These are phyloP conservation scores for Varanus salvator DNA, from an alignment of 2,113 vertebrate species.

Conservation along the genomic window DNA sequence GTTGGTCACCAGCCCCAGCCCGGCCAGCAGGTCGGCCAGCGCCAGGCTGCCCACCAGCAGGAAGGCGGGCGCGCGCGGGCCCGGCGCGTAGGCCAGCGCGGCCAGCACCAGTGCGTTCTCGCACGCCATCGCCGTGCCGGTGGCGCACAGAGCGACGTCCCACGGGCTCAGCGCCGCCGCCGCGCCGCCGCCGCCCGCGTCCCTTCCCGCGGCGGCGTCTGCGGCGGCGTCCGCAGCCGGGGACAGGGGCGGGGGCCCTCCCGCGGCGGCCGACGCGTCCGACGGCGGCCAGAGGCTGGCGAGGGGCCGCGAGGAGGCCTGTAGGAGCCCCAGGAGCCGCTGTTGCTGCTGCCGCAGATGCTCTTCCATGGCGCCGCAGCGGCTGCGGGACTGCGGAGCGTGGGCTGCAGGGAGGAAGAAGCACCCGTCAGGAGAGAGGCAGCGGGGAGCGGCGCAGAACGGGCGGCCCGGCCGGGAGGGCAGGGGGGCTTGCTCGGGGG, in stretches of 20 bases:
- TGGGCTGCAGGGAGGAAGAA: conserved; percentile 70
- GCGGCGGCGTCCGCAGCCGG: background rate
- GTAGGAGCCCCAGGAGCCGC: conserved; percentile 36
- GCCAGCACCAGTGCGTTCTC: conserved; percentile 92
- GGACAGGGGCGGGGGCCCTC: conserved; percentile 57
- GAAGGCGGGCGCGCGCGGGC: conserved; percentile 87
- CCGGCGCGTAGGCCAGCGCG: conserved; percentile 88
- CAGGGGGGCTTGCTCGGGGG: too few relatives aligned
- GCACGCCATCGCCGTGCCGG: conserved; percentile 88
- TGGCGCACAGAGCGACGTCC: conserved; percentile 90
- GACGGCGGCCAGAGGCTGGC: conserved; percentile 47
- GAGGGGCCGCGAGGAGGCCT: conserved; percentile 3
- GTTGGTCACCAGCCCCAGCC: conserved; percentile 88
- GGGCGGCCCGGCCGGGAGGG: too few relatives aligned
- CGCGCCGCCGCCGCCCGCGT: conserved; percentile 55
- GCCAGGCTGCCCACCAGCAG: conserved; percentile 90
- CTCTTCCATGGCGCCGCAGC: conserved; percentile 53
- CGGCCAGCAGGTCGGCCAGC: conserved; percentile 84
- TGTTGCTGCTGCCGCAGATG: conserved; percentile 40
- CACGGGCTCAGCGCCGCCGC: conserved; percentile 81
- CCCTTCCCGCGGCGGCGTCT: conserved; percentile 50
- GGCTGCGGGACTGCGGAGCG: conserved; percentile 81
- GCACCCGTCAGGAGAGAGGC: background rate
- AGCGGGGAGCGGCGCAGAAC: background rate
- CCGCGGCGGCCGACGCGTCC: conserved; percentile 68